phyloP scores from a whole-genome alignment of 2,113 vertebrate species.

The Trichechus manatus region DNA sequence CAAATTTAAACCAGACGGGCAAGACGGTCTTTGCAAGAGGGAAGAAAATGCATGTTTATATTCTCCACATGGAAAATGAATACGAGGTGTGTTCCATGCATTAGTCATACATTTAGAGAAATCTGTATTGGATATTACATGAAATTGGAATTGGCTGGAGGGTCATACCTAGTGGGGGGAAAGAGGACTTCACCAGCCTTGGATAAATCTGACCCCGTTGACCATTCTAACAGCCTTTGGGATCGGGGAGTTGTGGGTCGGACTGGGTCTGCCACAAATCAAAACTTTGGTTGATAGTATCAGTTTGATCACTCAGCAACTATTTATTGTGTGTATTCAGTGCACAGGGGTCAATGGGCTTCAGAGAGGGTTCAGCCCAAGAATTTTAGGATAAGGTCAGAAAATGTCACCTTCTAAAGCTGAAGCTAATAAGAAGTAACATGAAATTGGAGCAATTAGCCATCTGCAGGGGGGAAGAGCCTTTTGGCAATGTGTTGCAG shows the following conservation, averaged over 20 bases:
- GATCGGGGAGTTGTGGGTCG: not conserved
- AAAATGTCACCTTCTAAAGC: not conserved
- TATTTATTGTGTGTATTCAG: conserved; percentile 8
- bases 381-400: conserved; percentile 58
- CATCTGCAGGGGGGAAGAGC: not conserved
- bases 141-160: not conserved
- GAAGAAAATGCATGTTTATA: not conserved
- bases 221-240: not conserved
- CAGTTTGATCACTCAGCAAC: not conserved
- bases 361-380: not conserved
- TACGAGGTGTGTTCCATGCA: conserved; percentile 5
- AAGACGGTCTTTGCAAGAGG: not conserved
- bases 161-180: not conserved
- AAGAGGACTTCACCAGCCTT: not conserved
- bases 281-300: conserved; percentile 51
- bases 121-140: not conserved
- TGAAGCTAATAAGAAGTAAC: conserved; percentile 45
- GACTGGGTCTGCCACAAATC: not conserved
- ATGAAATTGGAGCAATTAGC: not conserved
- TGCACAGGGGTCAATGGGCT: not conserved
- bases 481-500: not conserved
- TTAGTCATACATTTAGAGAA: not conserved
- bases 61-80: not conserved
- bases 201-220: not conserved
- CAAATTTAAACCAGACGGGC: conserved; percentile 83